Conservation (phyloP, 1,140 invertebrate genomes). For the Camponotus vicinus region DNA sequence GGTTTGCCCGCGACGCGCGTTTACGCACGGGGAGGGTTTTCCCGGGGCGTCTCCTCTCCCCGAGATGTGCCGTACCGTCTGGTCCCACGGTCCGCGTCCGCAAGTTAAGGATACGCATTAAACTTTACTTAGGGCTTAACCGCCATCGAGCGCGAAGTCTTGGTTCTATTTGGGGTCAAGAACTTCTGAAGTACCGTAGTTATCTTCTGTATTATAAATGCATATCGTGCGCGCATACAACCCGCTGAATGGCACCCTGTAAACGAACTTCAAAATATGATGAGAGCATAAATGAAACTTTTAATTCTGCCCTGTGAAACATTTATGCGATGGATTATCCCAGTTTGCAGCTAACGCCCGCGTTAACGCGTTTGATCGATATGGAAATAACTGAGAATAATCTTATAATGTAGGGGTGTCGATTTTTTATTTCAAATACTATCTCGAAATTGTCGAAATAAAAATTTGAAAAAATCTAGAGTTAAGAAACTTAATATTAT, state of each 20-base stretch:
- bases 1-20: slow-evolving; percentile 1
- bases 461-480: background rate
- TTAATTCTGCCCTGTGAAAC: background rate
- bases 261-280: slow-evolving; percentile 28
- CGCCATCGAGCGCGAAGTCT: slow-evolving; percentile 28
- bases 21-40: background rate
- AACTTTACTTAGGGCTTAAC: slow-evolving; percentile 50
- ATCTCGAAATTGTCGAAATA: background rate
- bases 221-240: slow-evolving; percentile 6
- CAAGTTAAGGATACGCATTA: slow-evolving; percentile 25
- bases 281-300: slow-evolving; percentile 36
- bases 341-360: background rate
- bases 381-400: background rate
- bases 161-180: slow-evolving; percentile 53
- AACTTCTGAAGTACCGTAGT: slow-evolving; percentile 46
- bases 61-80: background rate
- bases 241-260: slow-evolving; percentile 46
- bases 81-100: slow-evolving; percentile 9
- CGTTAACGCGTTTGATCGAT: slow-evolving; percentile 2
- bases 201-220: slow-evolving; percentile 62
- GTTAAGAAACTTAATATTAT: background rate
- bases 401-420: background rate
- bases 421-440: background rate
- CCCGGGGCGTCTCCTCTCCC: background rate
- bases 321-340: slow-evolving; percentile 37